Evolutionary conservation across 2,797 vertebrate species (phyloP).

Genomic region (Hemibagrus guttatus): DNA sequence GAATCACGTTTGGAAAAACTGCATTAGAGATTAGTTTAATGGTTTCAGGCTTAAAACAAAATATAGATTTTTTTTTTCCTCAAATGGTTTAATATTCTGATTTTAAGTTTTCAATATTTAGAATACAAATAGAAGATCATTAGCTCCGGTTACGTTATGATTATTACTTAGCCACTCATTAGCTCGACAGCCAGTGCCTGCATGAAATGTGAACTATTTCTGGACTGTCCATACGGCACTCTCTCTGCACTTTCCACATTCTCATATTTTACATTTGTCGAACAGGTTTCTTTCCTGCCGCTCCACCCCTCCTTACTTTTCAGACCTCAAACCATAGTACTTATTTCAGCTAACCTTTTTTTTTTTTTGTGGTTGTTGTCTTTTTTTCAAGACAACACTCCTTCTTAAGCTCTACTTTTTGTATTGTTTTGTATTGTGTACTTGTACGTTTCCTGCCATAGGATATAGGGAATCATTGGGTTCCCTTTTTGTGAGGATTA

Average conservation of each 20-base stretch:
- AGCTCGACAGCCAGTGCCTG: neutral
- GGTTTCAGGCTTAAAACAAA: neutral
- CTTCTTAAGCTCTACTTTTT: neutral
- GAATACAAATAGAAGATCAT: neutral
- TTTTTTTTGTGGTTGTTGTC: neutral
- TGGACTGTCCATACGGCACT: neutral
- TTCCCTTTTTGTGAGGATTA: neutral
- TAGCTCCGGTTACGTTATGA: neutral
- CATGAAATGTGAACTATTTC: neutral
- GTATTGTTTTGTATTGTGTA: neutral
- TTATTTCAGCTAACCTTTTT: neutral
- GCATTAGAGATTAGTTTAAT: neutral
- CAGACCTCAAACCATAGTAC: neutral
- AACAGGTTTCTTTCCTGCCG: neutral
- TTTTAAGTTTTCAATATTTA: neutral
- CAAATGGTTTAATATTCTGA: neutral
- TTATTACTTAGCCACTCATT: neutral
- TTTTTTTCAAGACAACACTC: neutral
- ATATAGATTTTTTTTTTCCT: neutral
- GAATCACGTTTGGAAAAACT: neutral
- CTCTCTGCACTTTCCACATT: neutral
- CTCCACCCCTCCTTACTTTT: neutral
- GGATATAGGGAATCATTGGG: neutral
- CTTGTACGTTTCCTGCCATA: neutral
- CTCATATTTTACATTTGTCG: constrained; percentile 9